These are phyloP conservation scores for Heliconius aoede DNA, from an alignment of 2,888 invertebrate genomes.

Conservation along the genomic window DNA sequence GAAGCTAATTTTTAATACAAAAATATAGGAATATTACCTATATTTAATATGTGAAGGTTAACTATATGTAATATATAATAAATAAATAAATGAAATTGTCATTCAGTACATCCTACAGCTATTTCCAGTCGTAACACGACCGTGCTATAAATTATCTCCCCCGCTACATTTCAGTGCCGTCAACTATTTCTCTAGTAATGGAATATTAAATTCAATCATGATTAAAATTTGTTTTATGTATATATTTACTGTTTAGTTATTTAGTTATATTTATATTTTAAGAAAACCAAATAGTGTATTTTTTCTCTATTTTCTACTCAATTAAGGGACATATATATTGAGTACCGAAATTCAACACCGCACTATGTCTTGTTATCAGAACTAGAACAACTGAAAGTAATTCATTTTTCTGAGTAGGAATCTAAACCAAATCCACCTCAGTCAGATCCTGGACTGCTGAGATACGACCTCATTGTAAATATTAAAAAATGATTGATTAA, in stretches of 20 bases:
- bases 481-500: too few species aligned
- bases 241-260: conserved; percentile 6
- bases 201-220: conserved; percentile 54
- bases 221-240: conserved; percentile 41
- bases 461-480: too few species aligned
- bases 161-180: conserved; percentile 38
- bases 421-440: too few species aligned
- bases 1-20: background rate
- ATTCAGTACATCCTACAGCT: conserved; percentile 30
- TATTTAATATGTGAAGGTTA: background rate
- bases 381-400: too few species aligned
- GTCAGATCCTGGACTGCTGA: too few species aligned
- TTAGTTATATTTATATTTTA: background rate
- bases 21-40: background rate
- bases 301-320: too few species aligned
- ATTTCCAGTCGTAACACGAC: conserved; percentile 44
- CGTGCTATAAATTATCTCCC: conserved; percentile 46
- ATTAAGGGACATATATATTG: too few species aligned
- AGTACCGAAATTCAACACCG: too few species aligned
- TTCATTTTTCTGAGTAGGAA: too few species aligned
- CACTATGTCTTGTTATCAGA: too few species aligned
- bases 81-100: conserved; percentile 30
- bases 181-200: conserved; percentile 53
- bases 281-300: background rate
- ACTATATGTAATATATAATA: conserved; percentile 2